Conservation (phyloP, 2,113 vertebrate species). For the Strix uralensis region DNA sequence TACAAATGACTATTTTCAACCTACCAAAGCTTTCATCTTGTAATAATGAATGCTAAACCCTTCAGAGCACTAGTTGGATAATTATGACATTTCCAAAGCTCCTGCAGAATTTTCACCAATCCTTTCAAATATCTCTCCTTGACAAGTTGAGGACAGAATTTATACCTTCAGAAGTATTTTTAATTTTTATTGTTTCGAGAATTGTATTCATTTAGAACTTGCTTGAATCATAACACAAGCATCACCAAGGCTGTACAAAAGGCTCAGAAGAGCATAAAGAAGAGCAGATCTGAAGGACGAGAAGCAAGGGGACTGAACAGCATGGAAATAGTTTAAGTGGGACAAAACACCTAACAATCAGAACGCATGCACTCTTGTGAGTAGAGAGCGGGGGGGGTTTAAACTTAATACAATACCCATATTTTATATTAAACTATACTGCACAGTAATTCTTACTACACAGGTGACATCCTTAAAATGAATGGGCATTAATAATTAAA, state of each 20-base stretch:
- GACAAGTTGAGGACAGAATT: neutral
- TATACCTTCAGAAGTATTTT: neutral
- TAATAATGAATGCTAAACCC: neutral
- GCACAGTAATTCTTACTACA: neutral
- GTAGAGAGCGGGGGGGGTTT: neutral
- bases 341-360: neutral
- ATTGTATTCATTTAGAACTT: neutral
- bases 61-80: constrained; percentile 1
- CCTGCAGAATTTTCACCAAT: neutral
- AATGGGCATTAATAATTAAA: neutral
- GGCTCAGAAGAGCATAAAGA: neutral
- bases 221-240: neutral
- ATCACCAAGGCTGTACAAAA: neutral
- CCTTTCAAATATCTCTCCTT: neutral
- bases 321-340: neutral
- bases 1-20: constrained; percentile 54
- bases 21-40: constrained; percentile 64
- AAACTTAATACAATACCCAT: neutral
- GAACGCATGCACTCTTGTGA: neutral
- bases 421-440: neutral
- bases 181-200: neutral
- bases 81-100: constrained; percentile 23
- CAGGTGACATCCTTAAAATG: neutral
- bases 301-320: neutral
- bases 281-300: neutral